A percentile compares a stretch with the other conserved stretches of the same genome.
These are phyloP conservation scores for Scaptomyza graminum DNA, from an alignment of 1,140 invertebrate species.

Conservation along the genomic window DNA sequence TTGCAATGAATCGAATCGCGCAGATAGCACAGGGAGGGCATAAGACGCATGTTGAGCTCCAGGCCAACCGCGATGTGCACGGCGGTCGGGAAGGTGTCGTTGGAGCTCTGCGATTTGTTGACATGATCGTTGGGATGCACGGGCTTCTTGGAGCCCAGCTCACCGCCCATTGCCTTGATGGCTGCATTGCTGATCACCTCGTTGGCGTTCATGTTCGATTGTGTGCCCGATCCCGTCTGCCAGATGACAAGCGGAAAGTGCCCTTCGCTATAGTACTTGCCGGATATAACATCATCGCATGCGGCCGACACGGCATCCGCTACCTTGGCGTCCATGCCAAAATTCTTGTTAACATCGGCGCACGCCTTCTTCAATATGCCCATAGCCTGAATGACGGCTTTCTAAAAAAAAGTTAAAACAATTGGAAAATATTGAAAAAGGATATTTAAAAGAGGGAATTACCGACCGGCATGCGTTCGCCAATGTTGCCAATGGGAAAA, in stretches of 20 bases:
- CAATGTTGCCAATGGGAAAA: constrained; percentile 98
- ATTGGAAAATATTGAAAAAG: no score
- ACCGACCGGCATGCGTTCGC: constrained; percentile 97
- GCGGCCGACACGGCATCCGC: constrained; percentile 95
- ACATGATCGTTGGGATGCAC: constrained; percentile 99
- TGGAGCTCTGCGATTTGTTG: constrained; percentile 99
- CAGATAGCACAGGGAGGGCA: constrained; percentile 92
- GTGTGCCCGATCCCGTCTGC: constrained; percentile 99
- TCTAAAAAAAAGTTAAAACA: no score
- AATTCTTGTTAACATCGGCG: constrained; percentile 97
- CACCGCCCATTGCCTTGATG: constrained; percentile 96
- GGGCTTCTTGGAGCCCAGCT: constrained; percentile 95
- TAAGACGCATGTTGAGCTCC: constrained; percentile 92
- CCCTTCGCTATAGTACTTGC: constrained; percentile 93
- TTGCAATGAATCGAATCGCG: constrained; percentile 91
- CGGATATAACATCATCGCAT: constrained; percentile 97
- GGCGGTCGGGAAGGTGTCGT: constrained; percentile 99
- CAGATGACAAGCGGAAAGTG: constrained; percentile 99
- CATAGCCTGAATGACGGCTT: constrained; percentile 96
- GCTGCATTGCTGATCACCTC: constrained; percentile 98
- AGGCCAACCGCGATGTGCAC: constrained; percentile 98
- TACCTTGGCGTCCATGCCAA: constrained; percentile 94
- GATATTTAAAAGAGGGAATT: no score
- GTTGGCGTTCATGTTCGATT: constrained; percentile 99
- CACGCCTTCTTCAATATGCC: constrained; percentile 99